Percentiles rank a stretch among this genome's conserved stretches.
Conservation (phyloP, 2,797 vertebrate species). For the Arrhamphus sclerolepis region DNA sequence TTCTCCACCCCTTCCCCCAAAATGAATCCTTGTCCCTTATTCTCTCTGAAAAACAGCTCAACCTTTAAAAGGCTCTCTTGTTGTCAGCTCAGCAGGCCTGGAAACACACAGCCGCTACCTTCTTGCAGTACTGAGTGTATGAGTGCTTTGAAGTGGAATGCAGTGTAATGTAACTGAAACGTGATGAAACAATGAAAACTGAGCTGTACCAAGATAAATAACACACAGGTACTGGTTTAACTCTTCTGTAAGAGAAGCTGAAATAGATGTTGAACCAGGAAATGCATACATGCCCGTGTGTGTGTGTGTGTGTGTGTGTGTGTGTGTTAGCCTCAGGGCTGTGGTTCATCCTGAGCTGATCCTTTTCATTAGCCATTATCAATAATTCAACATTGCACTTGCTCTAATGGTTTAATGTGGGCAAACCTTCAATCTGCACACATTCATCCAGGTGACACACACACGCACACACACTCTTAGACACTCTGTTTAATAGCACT, state of each 20-base stretch:
- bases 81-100: conserved; percentile 34
- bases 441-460: conserved; percentile 30
- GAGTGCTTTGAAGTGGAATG: conserved; percentile 41
- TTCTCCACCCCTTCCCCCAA: conserved; percentile 63
- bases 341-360: conserved; percentile 77
- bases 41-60: conserved; percentile 47
- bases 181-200: conserved; percentile 26
- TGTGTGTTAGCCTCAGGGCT: conserved; percentile 58
- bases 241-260: conserved; percentile 16
- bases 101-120: conserved; percentile 45
- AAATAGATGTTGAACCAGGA: conserved; percentile 42
- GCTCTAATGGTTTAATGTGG: conserved; percentile 73
- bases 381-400: conserved; percentile 80
- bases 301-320: conserved; percentile 15
- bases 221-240: conserved; percentile 7
- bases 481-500: conserved; percentile 60
- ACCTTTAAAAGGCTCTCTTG: conserved; percentile 43
- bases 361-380: conserved; percentile 81
- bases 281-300: conserved; percentile 31
- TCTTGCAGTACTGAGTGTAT: conserved; percentile 23
- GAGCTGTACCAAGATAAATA: conserved; percentile 18
- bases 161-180: conserved; percentile 39
- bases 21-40: conserved; percentile 59
- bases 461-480: conserved; percentile 14
- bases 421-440: conserved; percentile 56